Conservation (phyloP, 2,888 invertebrate genomes). For the Galeruca laticollis region DNA sequence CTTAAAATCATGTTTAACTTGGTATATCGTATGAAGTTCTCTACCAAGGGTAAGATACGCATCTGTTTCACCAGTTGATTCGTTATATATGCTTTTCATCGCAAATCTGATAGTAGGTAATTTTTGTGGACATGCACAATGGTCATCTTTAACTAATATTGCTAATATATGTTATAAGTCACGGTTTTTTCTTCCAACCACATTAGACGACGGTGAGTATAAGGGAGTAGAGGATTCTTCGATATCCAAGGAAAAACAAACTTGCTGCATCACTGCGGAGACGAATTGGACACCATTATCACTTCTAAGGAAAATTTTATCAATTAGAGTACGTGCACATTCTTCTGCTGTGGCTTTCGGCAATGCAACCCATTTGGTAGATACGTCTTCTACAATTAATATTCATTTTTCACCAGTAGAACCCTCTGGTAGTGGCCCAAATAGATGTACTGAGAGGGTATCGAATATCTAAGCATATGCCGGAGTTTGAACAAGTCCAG, state of each 20-base stretch:
- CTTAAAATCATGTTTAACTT: too few relatives aligned
- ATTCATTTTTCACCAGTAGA: not conserved
- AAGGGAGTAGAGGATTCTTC: conserved; percentile 34
- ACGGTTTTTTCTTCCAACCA: conserved; percentile 51
- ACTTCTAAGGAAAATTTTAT: conserved; percentile 54
- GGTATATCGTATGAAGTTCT: too few relatives aligned
- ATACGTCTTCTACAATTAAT: too few relatives aligned
- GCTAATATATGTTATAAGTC: conserved; percentile 57
- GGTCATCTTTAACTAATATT: conserved; percentile 54
- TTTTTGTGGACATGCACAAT: conserved; percentile 56
- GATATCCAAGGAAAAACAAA: too few relatives aligned
- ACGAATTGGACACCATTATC: conserved; percentile 60
- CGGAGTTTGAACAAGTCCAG: conserved; percentile 42
- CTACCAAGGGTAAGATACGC: too few relatives aligned
- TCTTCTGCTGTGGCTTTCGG: too few relatives aligned
- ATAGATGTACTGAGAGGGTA: conserved; percentile 44
- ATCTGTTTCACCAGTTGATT: too few relatives aligned
- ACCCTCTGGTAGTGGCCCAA: conserved; percentile 45
- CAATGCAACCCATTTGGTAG: too few relatives aligned
- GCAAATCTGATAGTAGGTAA: conserved; percentile 61
- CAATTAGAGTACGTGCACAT: too few relatives aligned
- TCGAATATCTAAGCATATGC: conserved; percentile 42
- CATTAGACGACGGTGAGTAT: conserved; percentile 49
- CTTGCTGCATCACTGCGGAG: conserved; percentile 57
- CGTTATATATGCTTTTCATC: conserved; percentile 57